These are phyloP conservation scores for Mactra quadrangularis DNA, from an alignment of 1,140 invertebrate genomes.

Conservation along the genomic window DNA sequence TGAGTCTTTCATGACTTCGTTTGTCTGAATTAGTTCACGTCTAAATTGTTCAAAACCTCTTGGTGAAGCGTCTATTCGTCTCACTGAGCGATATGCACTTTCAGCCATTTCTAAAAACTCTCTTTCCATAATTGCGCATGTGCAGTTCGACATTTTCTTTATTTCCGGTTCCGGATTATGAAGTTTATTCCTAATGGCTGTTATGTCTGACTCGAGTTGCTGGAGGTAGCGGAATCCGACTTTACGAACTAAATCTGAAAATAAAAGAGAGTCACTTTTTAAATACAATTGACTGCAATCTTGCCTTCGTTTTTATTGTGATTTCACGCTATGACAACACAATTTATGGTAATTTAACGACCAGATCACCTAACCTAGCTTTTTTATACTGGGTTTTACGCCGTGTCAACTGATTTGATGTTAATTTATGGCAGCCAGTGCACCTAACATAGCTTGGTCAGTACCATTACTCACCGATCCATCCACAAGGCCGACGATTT, in stretches of 20 bases:
- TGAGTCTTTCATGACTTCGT: conserved; percentile 68
- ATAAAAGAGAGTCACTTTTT: neutral
- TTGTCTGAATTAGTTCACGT: conserved; percentile 68
- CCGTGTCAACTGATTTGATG: too few relatives aligned
- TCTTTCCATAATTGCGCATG: conserved; percentile 70
- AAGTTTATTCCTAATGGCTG: conserved; percentile 45
- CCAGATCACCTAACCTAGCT: too few relatives aligned
- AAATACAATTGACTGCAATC: too few relatives aligned
- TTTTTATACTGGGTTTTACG: too few relatives aligned
- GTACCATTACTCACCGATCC: too few relatives aligned
- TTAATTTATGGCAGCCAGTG: too few relatives aligned
- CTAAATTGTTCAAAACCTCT: conserved; percentile 69
- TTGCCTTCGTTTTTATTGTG: too few relatives aligned
- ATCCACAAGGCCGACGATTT: too few relatives aligned
- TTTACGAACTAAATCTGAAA: conserved; percentile 53
- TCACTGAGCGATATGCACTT: conserved; percentile 66
- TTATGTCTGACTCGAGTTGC: conserved; percentile 51
- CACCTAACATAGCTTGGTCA: too few relatives aligned
- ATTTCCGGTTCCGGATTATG: conserved; percentile 31
- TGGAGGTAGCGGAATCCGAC: conserved; percentile 54
- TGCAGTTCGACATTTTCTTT: conserved; percentile 60
- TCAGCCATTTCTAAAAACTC: conserved; percentile 73
- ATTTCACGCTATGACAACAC: too few relatives aligned
- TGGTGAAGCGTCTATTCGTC: conserved; percentile 62
- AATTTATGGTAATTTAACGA: too few relatives aligned